Evolutionary conservation across 1,140 invertebrate genomes (phyloP).

Genomic region (Neocloeon triangulifer): DNA sequence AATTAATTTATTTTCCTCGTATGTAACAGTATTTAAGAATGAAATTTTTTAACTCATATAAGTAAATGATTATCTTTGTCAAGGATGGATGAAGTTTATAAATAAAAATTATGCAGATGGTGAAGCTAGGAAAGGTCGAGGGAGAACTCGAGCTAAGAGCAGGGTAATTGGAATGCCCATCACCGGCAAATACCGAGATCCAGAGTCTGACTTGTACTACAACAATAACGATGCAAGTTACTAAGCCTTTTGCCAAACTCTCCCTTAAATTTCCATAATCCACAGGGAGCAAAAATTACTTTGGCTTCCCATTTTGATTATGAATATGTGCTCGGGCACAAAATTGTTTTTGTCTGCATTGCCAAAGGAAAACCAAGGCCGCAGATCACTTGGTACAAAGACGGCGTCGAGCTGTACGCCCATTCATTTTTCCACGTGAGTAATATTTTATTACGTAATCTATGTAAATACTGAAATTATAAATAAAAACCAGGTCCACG

Average conservation of each 20-base stretch:
- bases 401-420: slow-evolving; percentile 68
- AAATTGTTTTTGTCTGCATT: slow-evolving; percentile 75
- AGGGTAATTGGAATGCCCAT: slow-evolving; percentile 60
- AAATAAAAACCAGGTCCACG: slow-evolving; percentile 70
- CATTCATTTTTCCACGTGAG: slow-evolving; percentile 72
- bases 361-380: slow-evolving; percentile 64
- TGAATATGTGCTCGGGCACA: slow-evolving; percentile 79
- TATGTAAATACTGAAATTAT: slow-evolving; percentile 3
- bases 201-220: slow-evolving; percentile 68
- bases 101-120: too few relatives aligned
- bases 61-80: too few relatives aligned
- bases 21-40: too few relatives aligned
- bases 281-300: slow-evolving; percentile 72
- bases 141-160: slow-evolving; percentile 41
- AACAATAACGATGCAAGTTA: slow-evolving; percentile 58
- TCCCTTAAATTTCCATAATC: slow-evolving; percentile 1
- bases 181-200: slow-evolving; percentile 65
- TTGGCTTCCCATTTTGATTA: slow-evolving; percentile 78
- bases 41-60: too few relatives aligned
- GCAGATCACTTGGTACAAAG: slow-evolving; percentile 82
- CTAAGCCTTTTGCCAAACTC: slow-evolving; percentile 1
- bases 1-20: too few relatives aligned
- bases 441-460: slow-evolving; percentile 12
- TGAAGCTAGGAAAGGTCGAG: slow-evolving; percentile 28
- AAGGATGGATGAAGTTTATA: too few relatives aligned